Conservation (phyloP, 1,140 invertebrate genomes). For the Lordiphosa mommai region DNA sequence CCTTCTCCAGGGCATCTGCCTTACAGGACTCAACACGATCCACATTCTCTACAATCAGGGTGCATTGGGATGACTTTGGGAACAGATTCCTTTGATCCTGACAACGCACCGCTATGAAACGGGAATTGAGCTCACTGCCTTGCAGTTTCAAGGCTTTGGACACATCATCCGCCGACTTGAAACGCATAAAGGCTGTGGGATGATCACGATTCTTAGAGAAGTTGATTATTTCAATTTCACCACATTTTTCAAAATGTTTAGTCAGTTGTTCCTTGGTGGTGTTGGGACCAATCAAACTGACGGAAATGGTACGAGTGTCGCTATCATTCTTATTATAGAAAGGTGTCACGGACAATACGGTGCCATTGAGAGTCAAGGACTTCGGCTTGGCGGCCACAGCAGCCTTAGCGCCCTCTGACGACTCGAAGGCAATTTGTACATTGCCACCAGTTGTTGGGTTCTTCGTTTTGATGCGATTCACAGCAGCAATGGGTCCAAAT, state of each 20-base stretch:
- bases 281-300: slow-evolving; percentile 31
- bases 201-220: slow-evolving; percentile 15
- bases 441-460: neutral
- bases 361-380: slow-evolving; percentile 25
- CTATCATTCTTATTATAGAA: neutral
- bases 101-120: slow-evolving; percentile 44
- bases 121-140: slow-evolving; percentile 36
- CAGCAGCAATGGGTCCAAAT: slow-evolving; percentile 34
- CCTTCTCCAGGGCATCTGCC: slow-evolving; percentile 25
- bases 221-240: slow-evolving; percentile 30
- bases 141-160: slow-evolving; percentile 39
- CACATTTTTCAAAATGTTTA: slow-evolving; percentile 40
- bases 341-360: slow-evolving; percentile 14
- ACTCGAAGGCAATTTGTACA: slow-evolving; percentile 35
- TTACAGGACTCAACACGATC: slow-evolving; percentile 29
- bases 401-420: slow-evolving; percentile 32
- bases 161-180: slow-evolving; percentile 3
- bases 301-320: slow-evolving; percentile 29
- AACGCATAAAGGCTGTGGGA: slow-evolving; percentile 40
- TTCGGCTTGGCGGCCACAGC: slow-evolving; percentile 43
- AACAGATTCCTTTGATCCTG: neutral
- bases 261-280: slow-evolving; percentile 26
- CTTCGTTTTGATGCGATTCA: slow-evolving; percentile 23
- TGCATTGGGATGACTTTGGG: slow-evolving; percentile 10
- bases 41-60: slow-evolving; percentile 38